These are phyloP conservation scores for Pomatorhinus ruficollis DNA, from an alignment of 2,113 vertebrate species.

Conservation along the genomic window DNA sequence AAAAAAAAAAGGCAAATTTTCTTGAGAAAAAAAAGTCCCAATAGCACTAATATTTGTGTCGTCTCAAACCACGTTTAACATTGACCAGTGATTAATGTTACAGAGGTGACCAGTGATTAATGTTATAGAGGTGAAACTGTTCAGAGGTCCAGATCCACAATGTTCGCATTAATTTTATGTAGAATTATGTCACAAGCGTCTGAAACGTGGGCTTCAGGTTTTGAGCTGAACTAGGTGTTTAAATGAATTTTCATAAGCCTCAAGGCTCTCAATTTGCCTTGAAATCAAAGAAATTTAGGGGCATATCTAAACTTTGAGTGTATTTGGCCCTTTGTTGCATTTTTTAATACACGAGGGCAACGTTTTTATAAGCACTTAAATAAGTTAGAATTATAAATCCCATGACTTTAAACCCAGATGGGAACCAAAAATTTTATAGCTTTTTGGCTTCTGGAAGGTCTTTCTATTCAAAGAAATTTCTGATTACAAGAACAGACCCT, in stretches of 20 bases:
- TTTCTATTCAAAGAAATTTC: background rate
- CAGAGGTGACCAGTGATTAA: background rate
- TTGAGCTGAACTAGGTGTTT: background rate
- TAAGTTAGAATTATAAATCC: background rate
- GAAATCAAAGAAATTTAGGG: background rate
- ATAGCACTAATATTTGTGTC: background rate
- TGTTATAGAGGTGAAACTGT: background rate
- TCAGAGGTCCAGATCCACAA: background rate
- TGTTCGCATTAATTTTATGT: background rate
- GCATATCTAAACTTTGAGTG: background rate
- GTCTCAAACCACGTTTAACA: background rate
- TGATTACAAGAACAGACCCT: slow-evolving; percentile 24
- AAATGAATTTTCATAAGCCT: background rate
- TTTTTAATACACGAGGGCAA: background rate
- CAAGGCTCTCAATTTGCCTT: background rate
- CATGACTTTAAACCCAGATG: background rate
- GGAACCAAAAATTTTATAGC: background rate
- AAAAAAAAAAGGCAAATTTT: background rate
- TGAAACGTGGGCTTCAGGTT: background rate
- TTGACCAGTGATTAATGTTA: background rate
- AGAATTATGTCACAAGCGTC: background rate
- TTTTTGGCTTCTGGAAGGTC: slow-evolving; percentile 4
- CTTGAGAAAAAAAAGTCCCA: background rate
- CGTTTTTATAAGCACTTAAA: background rate
- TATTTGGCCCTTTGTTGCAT: background rate